Evolutionary conservation across 2,888 invertebrate genomes (phyloP).

Genomic region (Halictus ligatus): DNA sequence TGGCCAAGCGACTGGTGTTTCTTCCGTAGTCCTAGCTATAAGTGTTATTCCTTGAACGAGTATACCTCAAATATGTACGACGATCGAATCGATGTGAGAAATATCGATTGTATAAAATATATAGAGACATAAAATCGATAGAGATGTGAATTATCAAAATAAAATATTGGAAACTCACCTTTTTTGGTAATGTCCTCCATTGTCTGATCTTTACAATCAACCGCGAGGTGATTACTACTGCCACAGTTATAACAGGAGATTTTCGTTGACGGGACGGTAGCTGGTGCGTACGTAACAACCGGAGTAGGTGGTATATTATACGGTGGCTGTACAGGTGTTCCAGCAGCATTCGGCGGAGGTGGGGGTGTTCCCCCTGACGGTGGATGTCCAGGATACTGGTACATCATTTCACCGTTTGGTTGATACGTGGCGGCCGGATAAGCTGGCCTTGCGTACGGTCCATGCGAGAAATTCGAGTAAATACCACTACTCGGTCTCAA

Average conservation of each 20-base stretch:
- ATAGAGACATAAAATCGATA: neutral
- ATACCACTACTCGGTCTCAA: conserved; percentile 80
- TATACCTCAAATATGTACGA: neutral
- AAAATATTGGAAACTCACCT: conserved; percentile 74
- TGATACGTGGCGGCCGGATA: conserved; percentile 83
- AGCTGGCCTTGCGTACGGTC: conserved; percentile 81
- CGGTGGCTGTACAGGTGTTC: conserved; percentile 79
- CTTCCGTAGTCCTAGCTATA: neutral
- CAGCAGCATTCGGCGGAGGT: conserved; percentile 76
- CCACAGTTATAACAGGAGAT: conserved; percentile 97
- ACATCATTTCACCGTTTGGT: conserved; percentile 86
- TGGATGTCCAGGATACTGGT: conserved; percentile 80
- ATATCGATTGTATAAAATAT: neutral
- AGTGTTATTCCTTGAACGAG: neutral
- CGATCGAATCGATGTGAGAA: neutral
- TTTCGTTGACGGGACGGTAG: conserved; percentile 87
- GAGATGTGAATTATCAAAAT: neutral
- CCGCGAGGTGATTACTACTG: conserved; percentile 91
- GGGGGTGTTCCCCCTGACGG: conserved; percentile 79
- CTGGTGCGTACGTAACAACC: conserved; percentile 83
- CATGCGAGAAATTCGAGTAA: conserved; percentile 81
- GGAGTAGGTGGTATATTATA: conserved; percentile 81
- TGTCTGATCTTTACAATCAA: conserved; percentile 95
- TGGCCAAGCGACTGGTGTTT: too few species aligned
- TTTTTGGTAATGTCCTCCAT: conserved; percentile 94